phyloP scores from a whole-genome alignment of 1,140 invertebrate species.

The Lordiphosa clarofinis region DNA sequence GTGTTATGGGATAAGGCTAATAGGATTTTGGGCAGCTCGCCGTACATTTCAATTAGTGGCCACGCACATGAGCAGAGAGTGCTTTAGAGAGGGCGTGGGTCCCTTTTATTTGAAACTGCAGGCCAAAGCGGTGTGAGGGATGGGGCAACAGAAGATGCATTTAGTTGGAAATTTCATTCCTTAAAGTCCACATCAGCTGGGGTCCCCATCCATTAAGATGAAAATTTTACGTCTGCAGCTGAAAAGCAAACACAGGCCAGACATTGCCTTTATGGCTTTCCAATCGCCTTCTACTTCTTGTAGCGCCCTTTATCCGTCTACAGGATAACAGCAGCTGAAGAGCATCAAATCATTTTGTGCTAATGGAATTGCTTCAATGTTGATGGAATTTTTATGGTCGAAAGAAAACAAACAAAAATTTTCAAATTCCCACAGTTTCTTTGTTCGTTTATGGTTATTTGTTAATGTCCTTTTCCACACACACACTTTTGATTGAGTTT shows the following conservation, averaged over 20 bases:
- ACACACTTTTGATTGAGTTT: constrained; percentile 42
- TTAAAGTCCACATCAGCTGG: constrained; percentile 7
- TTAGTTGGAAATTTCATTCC: constrained; percentile 7
- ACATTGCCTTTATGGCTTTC: constrained; percentile 63
- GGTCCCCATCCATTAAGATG: neutral
- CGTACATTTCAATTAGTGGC: constrained; percentile 69
- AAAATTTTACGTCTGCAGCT: constrained; percentile 1
- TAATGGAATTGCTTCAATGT: constrained; percentile 72
- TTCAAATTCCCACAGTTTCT: constrained; percentile 21
- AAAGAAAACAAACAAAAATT: constrained; percentile 12
- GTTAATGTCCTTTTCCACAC: constrained; percentile 21
- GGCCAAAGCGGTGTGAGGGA: too few relatives aligned
- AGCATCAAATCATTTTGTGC: constrained; percentile 72
- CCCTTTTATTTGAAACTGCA: constrained; percentile 6
- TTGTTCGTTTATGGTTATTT: constrained; percentile 41
- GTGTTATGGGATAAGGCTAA: constrained; percentile 40
- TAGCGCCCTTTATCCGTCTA: constrained; percentile 13
- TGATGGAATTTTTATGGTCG: constrained; percentile 64
- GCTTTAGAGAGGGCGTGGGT: neutral
- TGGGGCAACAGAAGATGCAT: neutral
- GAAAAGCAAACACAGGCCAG: constrained; percentile 10
- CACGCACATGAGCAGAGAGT: constrained; percentile 11
- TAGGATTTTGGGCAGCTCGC: constrained; percentile 51
- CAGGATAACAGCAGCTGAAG: constrained; percentile 45
- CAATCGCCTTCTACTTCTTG: constrained; percentile 44